Percentiles rank a stretch among this genome's conserved stretches.
Evolutionary conservation across 2,797 vertebrate species (phyloP).

Genomic region (Argyrosomus regius): DNA sequence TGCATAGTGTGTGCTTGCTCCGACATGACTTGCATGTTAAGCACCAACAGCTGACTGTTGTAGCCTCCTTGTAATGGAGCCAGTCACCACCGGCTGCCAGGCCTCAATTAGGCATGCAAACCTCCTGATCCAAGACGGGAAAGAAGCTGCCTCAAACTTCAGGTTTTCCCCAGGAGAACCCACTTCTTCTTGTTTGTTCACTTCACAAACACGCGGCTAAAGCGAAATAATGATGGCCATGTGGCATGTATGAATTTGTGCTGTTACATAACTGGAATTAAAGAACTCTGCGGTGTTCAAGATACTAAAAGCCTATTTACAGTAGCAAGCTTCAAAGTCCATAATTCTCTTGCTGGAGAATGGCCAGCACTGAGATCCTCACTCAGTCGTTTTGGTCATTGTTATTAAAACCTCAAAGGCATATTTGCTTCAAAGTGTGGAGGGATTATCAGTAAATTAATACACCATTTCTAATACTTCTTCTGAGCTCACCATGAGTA

Average conservation of each 20-base stretch:
- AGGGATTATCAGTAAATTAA: constrained; percentile 62
- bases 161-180: constrained; percentile 22
- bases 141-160: constrained; percentile 54
- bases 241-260: constrained; percentile 37
- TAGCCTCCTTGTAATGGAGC: constrained; percentile 74
- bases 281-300: constrained; percentile 25
- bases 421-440: constrained; percentile 53
- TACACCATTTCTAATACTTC: constrained; percentile 43
- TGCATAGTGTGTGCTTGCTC: constrained; percentile 68
- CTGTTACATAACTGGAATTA: constrained; percentile 48
- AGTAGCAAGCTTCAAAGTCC: constrained; percentile 38
- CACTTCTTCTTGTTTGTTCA: constrained; percentile 25
- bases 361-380: constrained; percentile 44
- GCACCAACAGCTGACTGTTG: constrained; percentile 77
- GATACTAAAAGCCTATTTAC: constrained; percentile 57
- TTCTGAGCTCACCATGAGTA: constrained; percentile 37
- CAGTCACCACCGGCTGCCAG: constrained; percentile 76
- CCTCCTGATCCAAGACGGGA: constrained; percentile 66
- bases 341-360: constrained; percentile 55
- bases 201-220: constrained; percentile 1
- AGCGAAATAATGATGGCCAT: constrained; percentile 15
- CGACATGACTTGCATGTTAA: constrained; percentile 80
- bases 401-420: constrained; percentile 50
- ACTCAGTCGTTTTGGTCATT: constrained; percentile 54
- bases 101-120: constrained; percentile 78